Evolutionary conservation across 2,888 invertebrate species (phyloP).

Genomic region (Julus scandinavius): DNA sequence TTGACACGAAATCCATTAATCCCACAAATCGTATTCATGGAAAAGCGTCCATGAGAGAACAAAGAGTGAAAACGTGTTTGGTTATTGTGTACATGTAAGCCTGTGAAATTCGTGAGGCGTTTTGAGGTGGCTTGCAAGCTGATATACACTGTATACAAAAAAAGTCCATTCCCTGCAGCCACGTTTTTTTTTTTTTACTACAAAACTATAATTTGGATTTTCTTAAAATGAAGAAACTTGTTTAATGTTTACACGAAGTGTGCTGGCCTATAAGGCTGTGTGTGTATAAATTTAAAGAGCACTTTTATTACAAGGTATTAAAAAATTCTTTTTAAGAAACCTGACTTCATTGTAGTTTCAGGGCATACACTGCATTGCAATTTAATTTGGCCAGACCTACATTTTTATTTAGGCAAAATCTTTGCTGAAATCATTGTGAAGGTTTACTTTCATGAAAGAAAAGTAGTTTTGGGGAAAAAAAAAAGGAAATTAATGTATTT

Average conservation of each 20-base stretch:
- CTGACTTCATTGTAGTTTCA: background rate
- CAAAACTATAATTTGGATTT: constrained; percentile 35
- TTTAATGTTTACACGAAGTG: constrained; percentile 9
- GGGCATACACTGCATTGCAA: background rate
- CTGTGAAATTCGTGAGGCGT: constrained; percentile 30
- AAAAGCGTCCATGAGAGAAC: constrained; percentile 5
- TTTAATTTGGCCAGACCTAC: background rate
- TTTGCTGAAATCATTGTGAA: background rate
- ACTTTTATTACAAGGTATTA: background rate
- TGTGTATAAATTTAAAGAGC: constrained; percentile 39
- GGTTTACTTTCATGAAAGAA: background rate
- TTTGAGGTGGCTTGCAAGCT: background rate
- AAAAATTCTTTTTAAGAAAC: background rate
- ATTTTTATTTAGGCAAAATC: constrained; percentile 17
- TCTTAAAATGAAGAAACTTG: constrained; percentile 10
- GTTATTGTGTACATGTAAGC: constrained; percentile 13
- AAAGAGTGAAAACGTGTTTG: constrained; percentile 34
- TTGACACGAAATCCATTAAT: constrained; percentile 42
- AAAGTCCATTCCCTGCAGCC: constrained; percentile 5
- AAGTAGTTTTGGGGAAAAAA: background rate
- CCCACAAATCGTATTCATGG: constrained; percentile 17
- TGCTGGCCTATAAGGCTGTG: background rate
- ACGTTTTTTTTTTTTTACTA: constrained; percentile 17
- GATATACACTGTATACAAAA: background rate
- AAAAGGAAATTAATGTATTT: background rate